A percentile compares a stretch with the other conserved stretches of the same genome.
Conservation (phyloP, 2,888 invertebrate genomes). For the Steromphala cineraria region DNA sequence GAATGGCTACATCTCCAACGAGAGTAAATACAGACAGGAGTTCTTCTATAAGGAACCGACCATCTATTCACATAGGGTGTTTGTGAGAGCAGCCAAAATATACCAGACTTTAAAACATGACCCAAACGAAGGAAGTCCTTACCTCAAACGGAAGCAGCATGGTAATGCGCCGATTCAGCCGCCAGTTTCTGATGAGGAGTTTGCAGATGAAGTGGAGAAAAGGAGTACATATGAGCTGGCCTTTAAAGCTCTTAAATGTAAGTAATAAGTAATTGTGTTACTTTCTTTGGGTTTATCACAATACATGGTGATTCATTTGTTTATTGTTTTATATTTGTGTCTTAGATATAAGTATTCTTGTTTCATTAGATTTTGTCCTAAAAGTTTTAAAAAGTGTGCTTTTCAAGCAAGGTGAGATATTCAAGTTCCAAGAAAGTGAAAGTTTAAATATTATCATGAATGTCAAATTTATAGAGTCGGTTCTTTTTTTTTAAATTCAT, state of each 20-base stretch:
- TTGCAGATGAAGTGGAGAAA: slow-evolving; percentile 64
- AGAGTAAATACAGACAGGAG: slow-evolving; percentile 32
- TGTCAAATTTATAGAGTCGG: too few relatives aligned
- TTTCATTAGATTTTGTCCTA: too few relatives aligned
- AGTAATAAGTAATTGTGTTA: slow-evolving; percentile 46
- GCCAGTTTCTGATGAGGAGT: slow-evolving; percentile 49
- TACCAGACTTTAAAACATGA: slow-evolving; percentile 60
- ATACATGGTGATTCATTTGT: not conserved
- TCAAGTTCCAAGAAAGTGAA: too few relatives aligned
- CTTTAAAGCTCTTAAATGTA: slow-evolving; percentile 71
- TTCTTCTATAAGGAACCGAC: slow-evolving; percentile 64
- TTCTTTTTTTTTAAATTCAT: too few relatives aligned
- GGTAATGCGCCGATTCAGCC: slow-evolving; percentile 32
- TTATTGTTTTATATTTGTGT: not conserved
- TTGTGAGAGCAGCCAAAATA: slow-evolving; percentile 59
- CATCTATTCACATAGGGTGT: slow-evolving; percentile 64
- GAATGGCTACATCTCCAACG: not conserved
- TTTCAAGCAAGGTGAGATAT: too few relatives aligned
- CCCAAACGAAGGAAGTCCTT: slow-evolving; percentile 47
- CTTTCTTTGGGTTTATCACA: not conserved
- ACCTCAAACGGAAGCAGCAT: slow-evolving; percentile 37
- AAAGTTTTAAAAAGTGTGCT: too few relatives aligned
- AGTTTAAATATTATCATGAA: too few relatives aligned
- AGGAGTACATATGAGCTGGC: slow-evolving; percentile 67
- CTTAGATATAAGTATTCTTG: too few relatives aligned